These are phyloP conservation scores for Ophiodon elongatus DNA, from an alignment of 2,113 vertebrate species.

Conservation along the genomic window DNA sequence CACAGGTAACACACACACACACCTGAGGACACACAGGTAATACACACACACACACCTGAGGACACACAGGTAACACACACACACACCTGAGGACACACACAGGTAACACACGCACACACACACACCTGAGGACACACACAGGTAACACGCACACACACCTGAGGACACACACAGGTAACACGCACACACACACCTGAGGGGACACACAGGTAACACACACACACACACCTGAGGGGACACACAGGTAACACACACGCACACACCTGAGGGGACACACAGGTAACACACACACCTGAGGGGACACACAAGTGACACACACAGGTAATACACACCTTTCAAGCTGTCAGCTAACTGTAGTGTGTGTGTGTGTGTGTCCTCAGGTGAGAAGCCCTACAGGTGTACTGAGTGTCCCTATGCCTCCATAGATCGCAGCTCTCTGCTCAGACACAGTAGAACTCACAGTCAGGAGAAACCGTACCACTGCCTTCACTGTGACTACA, in stretches of 20 bases:
- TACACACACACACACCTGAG: background rate
- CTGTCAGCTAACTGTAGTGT: background rate
- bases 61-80: background rate
- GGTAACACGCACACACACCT: conserved; percentile 52
- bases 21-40: background rate
- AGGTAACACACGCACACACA: background rate
- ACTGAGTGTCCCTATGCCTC: conserved; percentile 80
- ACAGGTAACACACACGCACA: background rate
- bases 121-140: conserved; percentile 76
- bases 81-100: background rate
- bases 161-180: background rate
- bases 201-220: conserved; percentile 9
- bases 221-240: background rate
- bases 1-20: background rate
- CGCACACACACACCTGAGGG: background rate
- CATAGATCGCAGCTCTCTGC: conserved; percentile 81
- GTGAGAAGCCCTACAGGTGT: conserved; percentile 82
- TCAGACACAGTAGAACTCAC: conserved; percentile 68
- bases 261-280: background rate
- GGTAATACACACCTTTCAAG: background rate
- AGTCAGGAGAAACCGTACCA: conserved; percentile 77
- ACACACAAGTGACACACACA: background rate
- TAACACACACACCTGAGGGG: background rate
- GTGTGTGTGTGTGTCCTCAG: conserved; percentile 54
- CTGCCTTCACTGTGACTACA: conserved; percentile 77